phyloP scores from a whole-genome alignment of 1,140 invertebrate species.

The Andricus grossulariae region DNA sequence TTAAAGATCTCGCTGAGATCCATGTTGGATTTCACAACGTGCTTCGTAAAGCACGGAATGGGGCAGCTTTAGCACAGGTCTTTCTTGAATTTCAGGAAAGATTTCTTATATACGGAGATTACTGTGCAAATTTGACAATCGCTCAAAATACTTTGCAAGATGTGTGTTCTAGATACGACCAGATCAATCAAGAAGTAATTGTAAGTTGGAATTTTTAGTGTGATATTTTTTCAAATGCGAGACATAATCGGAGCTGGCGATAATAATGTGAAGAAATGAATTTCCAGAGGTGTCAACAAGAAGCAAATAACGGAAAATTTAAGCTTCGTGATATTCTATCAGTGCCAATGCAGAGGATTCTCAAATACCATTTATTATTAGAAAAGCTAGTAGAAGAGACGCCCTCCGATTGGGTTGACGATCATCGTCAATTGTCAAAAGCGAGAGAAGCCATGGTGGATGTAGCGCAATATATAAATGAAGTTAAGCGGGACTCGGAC shows the following conservation, averaged over 20 bases:
- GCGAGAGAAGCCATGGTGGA: conserved; percentile 98
- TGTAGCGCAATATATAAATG: conserved; percentile 97
- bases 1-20: conserved; percentile 92
- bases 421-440: conserved; percentile 87
- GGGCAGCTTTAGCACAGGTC: conserved; percentile 78
- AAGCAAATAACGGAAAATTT: conserved; percentile 96
- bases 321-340: conserved; percentile 95
- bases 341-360: conserved; percentile 97
- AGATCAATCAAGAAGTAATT: conserved; percentile 78
- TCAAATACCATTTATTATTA: conserved; percentile 96
- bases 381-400: conserved; percentile 96
- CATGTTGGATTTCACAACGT: conserved; percentile 90
- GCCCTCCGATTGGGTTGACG: conserved; percentile 86
- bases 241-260: neutral
- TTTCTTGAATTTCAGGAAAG: conserved; percentile 94
- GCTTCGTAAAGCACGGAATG: conserved; percentile 81
- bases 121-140: conserved; percentile 92
- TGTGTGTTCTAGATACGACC: conserved; percentile 80
- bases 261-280: conserved; percentile 5
- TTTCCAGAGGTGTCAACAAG: conserved; percentile 90
- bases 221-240: conserved; percentile 6
- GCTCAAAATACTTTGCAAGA: conserved; percentile 89
- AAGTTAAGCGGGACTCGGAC: conserved; percentile 98
- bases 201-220: conserved; percentile 61
- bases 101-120: conserved; percentile 95